Base-by-base conservation (phyloP, 2,888 invertebrate genomes). In the Parascotia fuliginaria region DNA sequence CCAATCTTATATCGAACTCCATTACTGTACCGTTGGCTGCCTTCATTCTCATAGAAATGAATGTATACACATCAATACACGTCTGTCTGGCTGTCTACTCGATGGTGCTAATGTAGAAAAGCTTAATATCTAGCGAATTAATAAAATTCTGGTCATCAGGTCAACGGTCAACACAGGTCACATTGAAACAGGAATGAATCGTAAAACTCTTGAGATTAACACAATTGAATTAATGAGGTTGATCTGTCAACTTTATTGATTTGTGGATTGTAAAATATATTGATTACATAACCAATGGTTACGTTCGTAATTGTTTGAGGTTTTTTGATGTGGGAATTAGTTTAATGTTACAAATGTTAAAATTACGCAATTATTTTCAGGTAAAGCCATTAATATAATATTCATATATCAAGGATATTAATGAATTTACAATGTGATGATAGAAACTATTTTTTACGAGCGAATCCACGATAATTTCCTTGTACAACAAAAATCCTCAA, bases 401-500 rank as follows among this genome's bases (percentile, higher is more conserved):
- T n/a, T n/a, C n/a, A n/a, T n/a, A n/a, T n/a, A n/a, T n/a, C n/a
- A n/a, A n/a, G n/a, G n/a, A n/a, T n/a, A n/a, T n/a, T n/a, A n/a
- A n/a, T n/a, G n/a, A n/a, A n/a, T n/a, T n/a, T n/a, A n/a, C n/a
- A n/a, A n/a, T n/a, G n/a, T n/a, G n/a, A n/a, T n/a, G n/a, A n/a
- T n/a, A n/a, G n/a, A n/a, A n/a, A n/a, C n/a, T n/a, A n/a, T n/a
- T n/a, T n/a, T n/a, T 3, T 7, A 19, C 31, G 11, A 42, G 55
- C 27, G 29, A 48, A 58, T 34, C 52, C 50, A 41, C 47, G n/a
- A 11, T 24, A 2, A 29, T 46, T 40, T 3, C 6, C 45, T 63
- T 72, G 65, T 71, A 60, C 51, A 42, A 47, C 58, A 67, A 63
- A 60, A 70, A 69, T 64, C 60, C 53, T 40, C 60, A 51, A 57